Percentiles rank a stretch among this genome's conserved stretches.
Evolutionary conservation across 2,797 vertebrate species (phyloP).

Genomic region (Agapornis canus): DNA sequence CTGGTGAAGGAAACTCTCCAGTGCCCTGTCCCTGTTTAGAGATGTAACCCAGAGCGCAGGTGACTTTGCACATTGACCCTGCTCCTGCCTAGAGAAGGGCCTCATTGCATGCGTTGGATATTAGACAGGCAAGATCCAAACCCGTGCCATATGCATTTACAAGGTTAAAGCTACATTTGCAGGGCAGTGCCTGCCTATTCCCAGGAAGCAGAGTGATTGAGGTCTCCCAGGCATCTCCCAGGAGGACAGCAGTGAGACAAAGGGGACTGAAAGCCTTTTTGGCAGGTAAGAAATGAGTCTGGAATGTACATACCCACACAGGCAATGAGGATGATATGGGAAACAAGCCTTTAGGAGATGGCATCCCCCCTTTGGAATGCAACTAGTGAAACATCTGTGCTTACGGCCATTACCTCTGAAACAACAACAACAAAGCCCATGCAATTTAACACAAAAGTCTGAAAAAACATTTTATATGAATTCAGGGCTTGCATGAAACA

Average conservation of each 20-base stretch:
- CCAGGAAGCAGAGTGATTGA: neutral
- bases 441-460: neutral
- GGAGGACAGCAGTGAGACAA: too few species aligned
- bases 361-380: neutral
- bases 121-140: neutral
- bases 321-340: neutral
- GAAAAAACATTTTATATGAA: neutral
- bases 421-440: neutral
- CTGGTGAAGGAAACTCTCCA: neutral
- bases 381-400: neutral
- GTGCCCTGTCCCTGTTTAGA: neutral
- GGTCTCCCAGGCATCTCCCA: neutral
- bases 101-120: accelerated
- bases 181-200: neutral
- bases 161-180: neutral
- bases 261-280: neutral
- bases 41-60: neutral
- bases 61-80: neutral
- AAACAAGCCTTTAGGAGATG: neutral
- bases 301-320: accelerated
- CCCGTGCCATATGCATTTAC: accelerated
- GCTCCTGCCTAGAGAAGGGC: neutral
- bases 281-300: neutral
- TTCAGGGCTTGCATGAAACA: neutral
- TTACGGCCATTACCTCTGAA: neutral